Evolutionary conservation across 1,140 invertebrate species (phyloP).

Genomic region (Hetaerina americana): DNA sequence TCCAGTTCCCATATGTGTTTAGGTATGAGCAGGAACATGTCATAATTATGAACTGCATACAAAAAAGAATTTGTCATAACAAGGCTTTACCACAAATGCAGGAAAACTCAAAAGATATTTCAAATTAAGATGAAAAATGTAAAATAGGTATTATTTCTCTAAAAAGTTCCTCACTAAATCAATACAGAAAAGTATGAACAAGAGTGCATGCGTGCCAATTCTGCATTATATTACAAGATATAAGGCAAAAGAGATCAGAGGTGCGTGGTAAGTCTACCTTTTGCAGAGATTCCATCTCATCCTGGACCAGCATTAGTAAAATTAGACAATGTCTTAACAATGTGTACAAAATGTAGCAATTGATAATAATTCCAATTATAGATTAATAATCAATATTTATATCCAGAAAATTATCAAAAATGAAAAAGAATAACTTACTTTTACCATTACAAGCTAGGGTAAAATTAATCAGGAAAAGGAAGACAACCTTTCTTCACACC

Average conservation of each 20-base stretch:
- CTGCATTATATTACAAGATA: too few relatives aligned
- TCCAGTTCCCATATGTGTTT: too few relatives aligned
- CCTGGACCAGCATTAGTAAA: slow-evolving; percentile 4
- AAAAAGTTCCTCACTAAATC: too few relatives aligned
- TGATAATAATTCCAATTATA: background rate
- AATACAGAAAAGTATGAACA: too few relatives aligned
- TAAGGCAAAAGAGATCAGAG: slow-evolving; percentile 1
- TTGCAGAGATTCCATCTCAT: slow-evolving; percentile 2
- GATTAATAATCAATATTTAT: background rate
- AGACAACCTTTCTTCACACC: background rate
- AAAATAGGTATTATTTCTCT: too few relatives aligned
- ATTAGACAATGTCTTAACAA: background rate
- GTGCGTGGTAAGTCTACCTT: slow-evolving; percentile 25
- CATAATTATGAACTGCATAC: too few relatives aligned
- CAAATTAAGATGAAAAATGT: too few relatives aligned
- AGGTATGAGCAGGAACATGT: too few relatives aligned
- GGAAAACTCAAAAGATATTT: too few relatives aligned
- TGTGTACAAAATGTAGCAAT: background rate
- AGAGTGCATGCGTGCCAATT: too few relatives aligned
- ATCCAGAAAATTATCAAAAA: slow-evolving; percentile 1
- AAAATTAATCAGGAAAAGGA: background rate
- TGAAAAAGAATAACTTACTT: slow-evolving; percentile 38
- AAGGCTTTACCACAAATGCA: too few relatives aligned
- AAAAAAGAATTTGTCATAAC: too few relatives aligned
- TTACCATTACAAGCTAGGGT: slow-evolving; percentile 26